Conservation (phyloP, 2,797 vertebrate genomes). For the Chiropotes sagulatus region DNA sequence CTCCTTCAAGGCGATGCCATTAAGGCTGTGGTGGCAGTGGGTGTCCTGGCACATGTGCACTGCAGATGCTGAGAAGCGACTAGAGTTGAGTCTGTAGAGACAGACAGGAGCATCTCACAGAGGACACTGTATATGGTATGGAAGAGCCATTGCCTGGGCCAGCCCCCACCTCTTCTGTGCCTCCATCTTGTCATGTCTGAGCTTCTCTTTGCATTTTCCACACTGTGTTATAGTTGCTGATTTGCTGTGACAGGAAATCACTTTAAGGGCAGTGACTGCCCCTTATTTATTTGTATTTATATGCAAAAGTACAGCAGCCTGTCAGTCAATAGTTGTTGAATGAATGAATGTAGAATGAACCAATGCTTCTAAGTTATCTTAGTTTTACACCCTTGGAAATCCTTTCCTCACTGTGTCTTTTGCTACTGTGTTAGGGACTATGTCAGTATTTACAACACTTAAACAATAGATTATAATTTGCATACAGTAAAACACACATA, state of each 20-base stretch:
- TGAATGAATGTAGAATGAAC: neutral
- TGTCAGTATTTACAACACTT: neutral
- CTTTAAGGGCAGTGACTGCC: neutral
- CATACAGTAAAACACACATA: neutral
- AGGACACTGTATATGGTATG: neutral
- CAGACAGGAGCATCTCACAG: neutral
- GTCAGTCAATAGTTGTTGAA: neutral
- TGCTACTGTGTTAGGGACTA: neutral
- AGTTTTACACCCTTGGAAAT: neutral
- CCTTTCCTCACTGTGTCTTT: neutral
- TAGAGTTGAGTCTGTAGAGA: neutral
- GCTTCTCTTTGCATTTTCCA: neutral
- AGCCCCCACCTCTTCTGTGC: neutral
- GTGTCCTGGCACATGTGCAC: neutral
- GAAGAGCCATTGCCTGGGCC: neutral
- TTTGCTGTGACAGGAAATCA: neutral
- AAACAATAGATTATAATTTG: neutral
- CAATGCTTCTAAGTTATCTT: neutral
- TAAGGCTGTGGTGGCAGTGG: neutral
- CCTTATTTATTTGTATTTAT: neutral
- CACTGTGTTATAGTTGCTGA: neutral
- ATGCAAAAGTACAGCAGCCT: neutral
- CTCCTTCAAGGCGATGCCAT: neutral
- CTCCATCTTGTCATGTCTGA: neutral
- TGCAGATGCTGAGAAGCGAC: neutral